Evolutionary conservation across 2,797 vertebrate species (phyloP), one percentile per base, ranked within the genome.

Genomic region (Chromobotia macracanthus): DNA sequence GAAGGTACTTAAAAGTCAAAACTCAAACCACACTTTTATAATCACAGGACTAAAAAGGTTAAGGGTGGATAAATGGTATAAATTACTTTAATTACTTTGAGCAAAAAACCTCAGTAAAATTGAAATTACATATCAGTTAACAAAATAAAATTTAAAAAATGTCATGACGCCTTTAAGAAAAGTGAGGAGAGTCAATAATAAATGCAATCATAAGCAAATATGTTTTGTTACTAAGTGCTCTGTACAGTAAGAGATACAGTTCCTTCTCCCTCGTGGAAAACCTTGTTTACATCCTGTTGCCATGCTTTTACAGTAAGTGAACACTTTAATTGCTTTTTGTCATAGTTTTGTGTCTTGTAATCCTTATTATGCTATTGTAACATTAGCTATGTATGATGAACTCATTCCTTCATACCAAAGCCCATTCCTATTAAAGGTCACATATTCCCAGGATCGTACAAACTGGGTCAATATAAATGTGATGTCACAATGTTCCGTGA

Each of bases 381-480:
- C 84, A 80, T 68, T 75, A 82, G 80, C 82, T 56, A 85, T 66
- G 78, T 85, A 87, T 81, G 87, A 89, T 87, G 82, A 81, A 83
- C 80, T 86, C 83, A 88, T 78, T 81, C 77, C 79, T 53, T 77
- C 78, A 73, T 85, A 79, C 85, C 85, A 86, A 65, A 88, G 89
- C 87, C 88, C 86, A 91, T 91, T 87, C 78, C 82, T 80, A 89
- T 92, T 89, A 92, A 85, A 84, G 82, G 91, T 90, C 87, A 88
- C 80, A 85, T n/a, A n/a, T 92, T 88, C 90, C 89, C 87, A 88
- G 90, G 90, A 92, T 91, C 90, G 89, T 90, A 90, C 90, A 92
- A 92, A 90, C 63, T 19, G 10, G 85, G 90, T 94, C 93, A 87
- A 94, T 94, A 82, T 89, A 91, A 94, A 94, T 80, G 79, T 83